phyloP scores from a whole-genome alignment of 1,140 invertebrate species.

The Cataglyphis hispanica region DNA sequence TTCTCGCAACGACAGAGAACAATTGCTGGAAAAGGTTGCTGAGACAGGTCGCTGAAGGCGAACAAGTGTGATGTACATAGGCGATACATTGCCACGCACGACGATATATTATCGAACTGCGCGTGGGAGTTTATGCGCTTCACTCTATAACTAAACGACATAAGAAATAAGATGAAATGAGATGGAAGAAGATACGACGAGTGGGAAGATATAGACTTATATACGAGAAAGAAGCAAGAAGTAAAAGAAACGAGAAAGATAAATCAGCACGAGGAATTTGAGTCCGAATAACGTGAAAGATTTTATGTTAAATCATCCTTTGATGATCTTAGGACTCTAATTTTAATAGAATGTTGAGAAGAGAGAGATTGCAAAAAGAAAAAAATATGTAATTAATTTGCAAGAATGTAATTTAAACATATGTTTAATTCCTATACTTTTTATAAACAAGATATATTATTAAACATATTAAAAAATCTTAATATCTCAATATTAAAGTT shows the following conservation, averaged over 20 bases:
- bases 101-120: slow-evolving; percentile 59
- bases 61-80: not conserved
- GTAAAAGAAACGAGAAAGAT: not conserved
- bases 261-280: not conserved
- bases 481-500: not conserved
- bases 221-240: not conserved
- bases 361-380: not conserved
- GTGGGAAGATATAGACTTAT: not conserved
- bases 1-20: not conserved
- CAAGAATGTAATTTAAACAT: not conserved
- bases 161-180: slow-evolving; percentile 20
- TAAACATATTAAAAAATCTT: not conserved
- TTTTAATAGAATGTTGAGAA: not conserved
- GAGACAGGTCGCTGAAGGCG: not conserved
- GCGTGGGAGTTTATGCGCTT: slow-evolving; percentile 65
- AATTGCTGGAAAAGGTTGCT: slow-evolving; percentile 23
- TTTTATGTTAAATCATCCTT: not conserved
- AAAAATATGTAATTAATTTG: not conserved
- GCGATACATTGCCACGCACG: slow-evolving; percentile 3
- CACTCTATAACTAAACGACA: slow-evolving; percentile 57
- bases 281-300: not conserved
- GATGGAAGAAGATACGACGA: not conserved
- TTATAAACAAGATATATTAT: not conserved
- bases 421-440: no score
- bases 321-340: no score